These are phyloP conservation scores for Syrphus vitripennis DNA, from an alignment of 2,888 invertebrate species.

Conservation along the genomic window DNA sequence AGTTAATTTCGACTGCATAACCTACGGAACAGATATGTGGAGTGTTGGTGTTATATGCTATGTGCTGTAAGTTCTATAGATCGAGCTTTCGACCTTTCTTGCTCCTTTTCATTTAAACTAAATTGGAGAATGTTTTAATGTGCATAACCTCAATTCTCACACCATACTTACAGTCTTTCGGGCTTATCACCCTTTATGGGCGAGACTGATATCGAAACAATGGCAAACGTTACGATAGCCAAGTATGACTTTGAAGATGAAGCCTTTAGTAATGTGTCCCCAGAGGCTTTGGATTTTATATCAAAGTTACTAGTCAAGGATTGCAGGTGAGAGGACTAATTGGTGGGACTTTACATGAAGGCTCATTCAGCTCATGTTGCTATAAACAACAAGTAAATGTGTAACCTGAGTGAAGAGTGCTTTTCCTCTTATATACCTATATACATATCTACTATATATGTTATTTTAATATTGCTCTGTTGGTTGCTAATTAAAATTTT, in stretches of 20 bases:
- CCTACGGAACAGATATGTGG: conserved; percentile 99
- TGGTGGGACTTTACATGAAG: background rate
- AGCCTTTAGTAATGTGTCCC: conserved; percentile 96
- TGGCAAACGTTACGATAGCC: conserved; percentile 98
- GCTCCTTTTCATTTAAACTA: background rate
- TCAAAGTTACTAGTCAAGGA: conserved; percentile 94
- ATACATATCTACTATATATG: too few relatives aligned
- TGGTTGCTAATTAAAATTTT: conserved; percentile 77
- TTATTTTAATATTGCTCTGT: conserved; percentile 25
- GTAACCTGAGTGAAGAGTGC: conserved; percentile 15
- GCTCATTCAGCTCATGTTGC: conserved; percentile 8
- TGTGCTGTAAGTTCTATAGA: conserved; percentile 96
- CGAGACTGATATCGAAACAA: conserved; percentile 97
- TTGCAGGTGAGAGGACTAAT: conserved; percentile 89
- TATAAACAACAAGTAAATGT: conserved; percentile 3
- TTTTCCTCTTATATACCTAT: background rate
- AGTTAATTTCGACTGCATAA: conserved; percentile 98
- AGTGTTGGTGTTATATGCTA: conserved; percentile 99
- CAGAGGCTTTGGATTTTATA: conserved; percentile 98
- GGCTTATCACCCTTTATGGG: conserved; percentile 99
- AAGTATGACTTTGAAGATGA: conserved; percentile 99
- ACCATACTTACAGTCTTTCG: conserved; percentile 85
- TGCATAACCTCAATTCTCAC: conserved; percentile 11
- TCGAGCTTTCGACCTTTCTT: background rate
- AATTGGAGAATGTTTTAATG: conserved; percentile 33